Conservation (phyloP, 2,888 invertebrate species). For the Vanessa cardui region DNA sequence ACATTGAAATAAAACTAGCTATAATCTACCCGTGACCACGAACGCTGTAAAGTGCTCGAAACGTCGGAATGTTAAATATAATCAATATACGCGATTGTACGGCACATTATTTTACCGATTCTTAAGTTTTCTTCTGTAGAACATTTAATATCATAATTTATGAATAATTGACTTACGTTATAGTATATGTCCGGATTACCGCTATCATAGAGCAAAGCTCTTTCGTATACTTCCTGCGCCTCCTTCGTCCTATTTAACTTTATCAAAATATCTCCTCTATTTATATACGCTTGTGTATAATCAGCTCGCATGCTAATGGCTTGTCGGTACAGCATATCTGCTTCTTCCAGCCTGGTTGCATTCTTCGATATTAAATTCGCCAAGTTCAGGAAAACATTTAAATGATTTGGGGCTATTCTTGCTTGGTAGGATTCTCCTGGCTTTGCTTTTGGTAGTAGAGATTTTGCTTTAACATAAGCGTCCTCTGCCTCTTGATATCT, state of each 20-base stretch:
- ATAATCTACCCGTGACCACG: too few relatives aligned
- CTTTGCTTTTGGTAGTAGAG: conserved; percentile 93
- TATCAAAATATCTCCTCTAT: conserved; percentile 97
- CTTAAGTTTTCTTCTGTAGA: too few relatives aligned
- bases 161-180: conserved; percentile 85
- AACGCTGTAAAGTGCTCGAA: too few relatives aligned
- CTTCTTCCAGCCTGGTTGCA: conserved; percentile 94
- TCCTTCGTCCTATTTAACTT: conserved; percentile 96
- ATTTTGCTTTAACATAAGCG: conserved; percentile 95
- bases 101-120: too few relatives aligned
- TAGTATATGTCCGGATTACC: conserved; percentile 97
- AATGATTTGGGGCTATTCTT: conserved; percentile 96
- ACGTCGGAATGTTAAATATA: too few relatives aligned
- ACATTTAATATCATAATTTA: too few relatives aligned
- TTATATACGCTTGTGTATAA: conserved; percentile 98
- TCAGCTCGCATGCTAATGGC: conserved; percentile 99
- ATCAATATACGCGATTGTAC: too few relatives aligned
- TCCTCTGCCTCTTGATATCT: conserved; percentile 90
- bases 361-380: conserved; percentile 97
- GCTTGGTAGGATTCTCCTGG: conserved; percentile 98
- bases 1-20: too few relatives aligned
- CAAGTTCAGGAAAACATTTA: conserved; percentile 97
- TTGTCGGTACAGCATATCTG: conserved; percentile 95
- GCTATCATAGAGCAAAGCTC: conserved; percentile 95
- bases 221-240: conserved; percentile 96